Percentiles rank a stretch among this genome's conserved stretches.
Evolutionary conservation across 2,888 invertebrate species (phyloP).

Genomic region (Crocallis elinguaria): DNA sequence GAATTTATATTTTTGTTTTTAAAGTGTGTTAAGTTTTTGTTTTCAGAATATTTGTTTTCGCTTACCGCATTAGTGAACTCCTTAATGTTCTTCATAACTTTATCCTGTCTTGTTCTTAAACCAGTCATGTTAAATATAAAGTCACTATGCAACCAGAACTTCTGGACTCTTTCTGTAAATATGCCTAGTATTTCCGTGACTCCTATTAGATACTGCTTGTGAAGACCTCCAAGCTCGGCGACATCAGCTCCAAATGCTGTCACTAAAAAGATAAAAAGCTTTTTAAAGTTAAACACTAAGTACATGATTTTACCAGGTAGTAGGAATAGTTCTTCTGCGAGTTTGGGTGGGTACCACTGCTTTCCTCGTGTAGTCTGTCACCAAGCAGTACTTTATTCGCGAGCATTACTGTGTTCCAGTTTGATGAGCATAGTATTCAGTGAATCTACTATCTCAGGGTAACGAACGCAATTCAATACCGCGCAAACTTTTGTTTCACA

Average conservation of each 20-base stretch:
- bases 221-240: slow-evolving; percentile 6
- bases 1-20: too few species aligned
- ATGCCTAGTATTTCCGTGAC: slow-evolving; percentile 24
- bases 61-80: slow-evolving; percentile 46
- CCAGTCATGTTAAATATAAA: slow-evolving; percentile 37
- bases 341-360: too few species aligned
- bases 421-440: too few species aligned
- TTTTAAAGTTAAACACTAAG: not conserved
- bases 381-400: too few species aligned
- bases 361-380: too few species aligned
- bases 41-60: not conserved
- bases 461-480: too few species aligned
- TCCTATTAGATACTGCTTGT: slow-evolving; percentile 17
- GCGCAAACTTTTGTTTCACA: too few species aligned
- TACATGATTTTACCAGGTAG: too few species aligned
- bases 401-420: too few species aligned
- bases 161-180: slow-evolving; percentile 21
- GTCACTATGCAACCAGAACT: slow-evolving; percentile 35
- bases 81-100: slow-evolving; percentile 40
- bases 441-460: too few species aligned
- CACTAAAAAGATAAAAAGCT: slow-evolving; percentile 3
- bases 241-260: slow-evolving; percentile 24
- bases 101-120: slow-evolving; percentile 43
- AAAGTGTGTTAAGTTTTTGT: too few species aligned
- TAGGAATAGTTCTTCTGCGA: too few species aligned